A percentile compares a stretch with the other conserved stretches of the same genome.
Conservation (phyloP, 2,888 invertebrate genomes). For the Cataglyphis cursor region DNA sequence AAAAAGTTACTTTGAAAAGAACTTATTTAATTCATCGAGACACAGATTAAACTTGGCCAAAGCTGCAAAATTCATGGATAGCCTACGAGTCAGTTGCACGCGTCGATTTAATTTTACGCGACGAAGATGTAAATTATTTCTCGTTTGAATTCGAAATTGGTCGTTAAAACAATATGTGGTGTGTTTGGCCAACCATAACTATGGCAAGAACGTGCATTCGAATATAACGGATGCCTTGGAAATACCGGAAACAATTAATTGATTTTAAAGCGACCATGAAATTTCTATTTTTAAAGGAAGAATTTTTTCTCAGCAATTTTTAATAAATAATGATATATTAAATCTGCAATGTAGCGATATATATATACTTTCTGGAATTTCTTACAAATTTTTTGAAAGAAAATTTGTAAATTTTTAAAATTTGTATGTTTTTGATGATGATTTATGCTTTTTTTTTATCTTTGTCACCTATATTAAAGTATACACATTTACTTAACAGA, state of each 20-base stretch:
- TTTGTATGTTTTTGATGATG: neutral
- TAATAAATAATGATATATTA: slow-evolving; percentile 29
- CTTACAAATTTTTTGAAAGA: neutral
- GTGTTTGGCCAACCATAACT: slow-evolving; percentile 2
- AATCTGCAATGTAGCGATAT: neutral
- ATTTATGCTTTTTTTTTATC: slow-evolving; percentile 4
- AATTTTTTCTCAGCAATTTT: neutral
- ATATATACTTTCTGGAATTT: neutral
- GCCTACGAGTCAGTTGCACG: slow-evolving; percentile 15
- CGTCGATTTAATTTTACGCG: slow-evolving; percentile 13
- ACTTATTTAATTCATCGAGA: slow-evolving; percentile 32
- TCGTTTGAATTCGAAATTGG: slow-evolving; percentile 22
- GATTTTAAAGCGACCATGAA: neutral
- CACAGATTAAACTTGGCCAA: slow-evolving; percentile 23
- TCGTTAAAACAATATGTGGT: slow-evolving; percentile 37
- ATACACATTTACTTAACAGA: neutral
- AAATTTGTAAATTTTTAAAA: neutral
- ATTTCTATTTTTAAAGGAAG: neutral
- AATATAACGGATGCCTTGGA: neutral
- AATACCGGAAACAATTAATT: slow-evolving; percentile 9
- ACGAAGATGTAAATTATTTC: slow-evolving; percentile 34
- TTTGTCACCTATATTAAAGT: neutral
- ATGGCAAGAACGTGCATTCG: neutral
- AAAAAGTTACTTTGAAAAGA: slow-evolving; percentile 32
- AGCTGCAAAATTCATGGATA: slow-evolving; percentile 31